These are phyloP conservation scores for Drosophila bocki DNA, from an alignment of 1,140 invertebrate genomes.

Conservation along the genomic window DNA sequence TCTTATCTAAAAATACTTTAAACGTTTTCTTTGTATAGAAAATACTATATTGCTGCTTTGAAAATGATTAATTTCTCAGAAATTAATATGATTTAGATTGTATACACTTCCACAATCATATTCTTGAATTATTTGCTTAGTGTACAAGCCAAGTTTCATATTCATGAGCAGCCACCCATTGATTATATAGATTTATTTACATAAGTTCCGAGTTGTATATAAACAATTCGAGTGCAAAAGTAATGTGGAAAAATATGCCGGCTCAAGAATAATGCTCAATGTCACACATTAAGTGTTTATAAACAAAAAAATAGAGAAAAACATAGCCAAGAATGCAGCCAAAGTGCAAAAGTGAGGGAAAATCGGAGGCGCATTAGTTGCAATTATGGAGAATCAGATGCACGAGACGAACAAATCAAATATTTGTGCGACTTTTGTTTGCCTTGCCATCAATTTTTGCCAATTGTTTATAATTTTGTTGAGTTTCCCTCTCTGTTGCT, in stretches of 20 bases:
- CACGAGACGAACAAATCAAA: slow-evolving; percentile 69
- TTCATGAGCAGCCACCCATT: slow-evolving; percentile 60
- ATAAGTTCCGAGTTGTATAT: slow-evolving; percentile 21
- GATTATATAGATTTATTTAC: slow-evolving; percentile 61
- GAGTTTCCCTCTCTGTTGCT: slow-evolving; percentile 24
- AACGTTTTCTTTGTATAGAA: background rate
- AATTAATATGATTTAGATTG: background rate
- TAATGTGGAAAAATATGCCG: slow-evolving; percentile 37
- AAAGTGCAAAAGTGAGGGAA: slow-evolving; percentile 25
- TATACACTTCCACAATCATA: background rate
- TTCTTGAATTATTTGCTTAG: slow-evolving; percentile 6
- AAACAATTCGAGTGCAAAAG: slow-evolving; percentile 50
- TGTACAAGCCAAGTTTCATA: slow-evolving; percentile 40
- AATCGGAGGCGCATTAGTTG: slow-evolving; percentile 74
- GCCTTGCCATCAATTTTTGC: slow-evolving; percentile 80
- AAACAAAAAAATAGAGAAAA: slow-evolving; percentile 49
- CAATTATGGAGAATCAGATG: slow-evolving; percentile 75
- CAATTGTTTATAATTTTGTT: slow-evolving; percentile 76
- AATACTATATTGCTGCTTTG: background rate
- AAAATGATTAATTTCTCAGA: background rate
- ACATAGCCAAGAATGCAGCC: slow-evolving; percentile 55
- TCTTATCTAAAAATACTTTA: too few relatives aligned
- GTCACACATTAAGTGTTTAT: slow-evolving; percentile 61
- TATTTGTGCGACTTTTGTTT: slow-evolving; percentile 78
- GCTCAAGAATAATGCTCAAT: slow-evolving; percentile 28